Conservation (phyloP, 1,140 invertebrate genomes). For the Drosophila mojavensis region DNA sequence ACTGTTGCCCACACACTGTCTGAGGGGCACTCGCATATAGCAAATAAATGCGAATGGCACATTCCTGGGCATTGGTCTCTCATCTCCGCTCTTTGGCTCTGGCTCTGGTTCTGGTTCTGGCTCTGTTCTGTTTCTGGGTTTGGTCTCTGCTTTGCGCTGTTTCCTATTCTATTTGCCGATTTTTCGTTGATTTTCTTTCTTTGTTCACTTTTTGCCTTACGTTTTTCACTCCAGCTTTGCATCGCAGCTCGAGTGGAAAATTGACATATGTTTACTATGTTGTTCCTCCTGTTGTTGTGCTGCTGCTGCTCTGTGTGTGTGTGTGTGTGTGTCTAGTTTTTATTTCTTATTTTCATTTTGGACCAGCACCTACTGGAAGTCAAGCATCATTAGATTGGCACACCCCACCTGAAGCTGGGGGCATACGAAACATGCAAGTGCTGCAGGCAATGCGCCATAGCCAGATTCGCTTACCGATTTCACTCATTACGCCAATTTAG, state of each 20-base stretch:
- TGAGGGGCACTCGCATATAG: constrained; percentile 45
- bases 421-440: constrained; percentile 5
- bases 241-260: constrained; percentile 81
- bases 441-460: neutral
- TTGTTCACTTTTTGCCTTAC: constrained; percentile 54
- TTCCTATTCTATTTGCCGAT: constrained; percentile 34
- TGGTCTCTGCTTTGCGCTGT: constrained; percentile 32
- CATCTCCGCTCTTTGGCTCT: constrained; percentile 14
- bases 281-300: constrained; percentile 49
- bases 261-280: constrained; percentile 82
- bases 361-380: constrained; percentile 51
- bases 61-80: constrained; percentile 65
- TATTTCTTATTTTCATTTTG: constrained; percentile 17
- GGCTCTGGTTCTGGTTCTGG: constrained; percentile 13
- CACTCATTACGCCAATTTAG: neutral
- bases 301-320: neutral
- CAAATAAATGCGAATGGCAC: constrained; percentile 70
- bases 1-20: constrained; percentile 10
- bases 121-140: constrained; percentile 12
- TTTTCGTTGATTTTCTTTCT: constrained; percentile 40
- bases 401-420: constrained; percentile 7
- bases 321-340: constrained; percentile 28
- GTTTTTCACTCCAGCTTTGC: constrained; percentile 78
- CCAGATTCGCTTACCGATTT: neutral
- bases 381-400: constrained; percentile 66